These are phyloP conservation scores for Alosa alosa DNA, from an alignment of 2,113 vertebrate genomes.

Conservation along the genomic window DNA sequence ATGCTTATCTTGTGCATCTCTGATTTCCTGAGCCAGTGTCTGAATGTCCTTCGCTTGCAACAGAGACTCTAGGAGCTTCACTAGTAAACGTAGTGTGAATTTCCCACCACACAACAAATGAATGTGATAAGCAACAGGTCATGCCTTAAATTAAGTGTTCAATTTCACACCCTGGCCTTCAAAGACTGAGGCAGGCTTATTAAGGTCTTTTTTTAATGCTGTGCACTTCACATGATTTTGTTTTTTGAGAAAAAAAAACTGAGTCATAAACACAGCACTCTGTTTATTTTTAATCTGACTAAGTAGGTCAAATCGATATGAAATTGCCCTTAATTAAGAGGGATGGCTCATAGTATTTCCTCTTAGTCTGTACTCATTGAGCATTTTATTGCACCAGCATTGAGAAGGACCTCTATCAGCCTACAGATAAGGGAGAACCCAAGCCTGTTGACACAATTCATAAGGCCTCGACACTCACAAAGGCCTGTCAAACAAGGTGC, in stretches of 20 bases:
- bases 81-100: not conserved
- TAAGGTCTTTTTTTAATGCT: not conserved
- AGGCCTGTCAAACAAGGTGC: conserved; percentile 71
- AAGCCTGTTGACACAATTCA: conserved; percentile 74
- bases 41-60: not conserved
- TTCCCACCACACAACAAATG: not conserved
- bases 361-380: conserved; percentile 52
- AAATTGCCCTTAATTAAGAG: conserved; percentile 66
- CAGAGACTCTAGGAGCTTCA: not conserved
- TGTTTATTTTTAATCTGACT: conserved; percentile 52
- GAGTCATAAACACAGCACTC: not conserved
- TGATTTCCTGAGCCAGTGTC: not conserved
- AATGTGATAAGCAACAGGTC: conserved; percentile 3
- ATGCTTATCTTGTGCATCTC: not conserved
- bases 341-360: conserved; percentile 46
- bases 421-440: conserved; percentile 70
- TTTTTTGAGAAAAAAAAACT: not conserved
- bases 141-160: not conserved
- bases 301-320: conserved; percentile 65
- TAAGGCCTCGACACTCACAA: conserved; percentile 60
- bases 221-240: not conserved
- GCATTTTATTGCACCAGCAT: conserved; percentile 68
- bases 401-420: conserved; percentile 68
- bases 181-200: not conserved
- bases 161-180: not conserved